Evolutionary conservation across 2,888 invertebrate species (phyloP).

Genomic region (Cinara cedri): DNA sequence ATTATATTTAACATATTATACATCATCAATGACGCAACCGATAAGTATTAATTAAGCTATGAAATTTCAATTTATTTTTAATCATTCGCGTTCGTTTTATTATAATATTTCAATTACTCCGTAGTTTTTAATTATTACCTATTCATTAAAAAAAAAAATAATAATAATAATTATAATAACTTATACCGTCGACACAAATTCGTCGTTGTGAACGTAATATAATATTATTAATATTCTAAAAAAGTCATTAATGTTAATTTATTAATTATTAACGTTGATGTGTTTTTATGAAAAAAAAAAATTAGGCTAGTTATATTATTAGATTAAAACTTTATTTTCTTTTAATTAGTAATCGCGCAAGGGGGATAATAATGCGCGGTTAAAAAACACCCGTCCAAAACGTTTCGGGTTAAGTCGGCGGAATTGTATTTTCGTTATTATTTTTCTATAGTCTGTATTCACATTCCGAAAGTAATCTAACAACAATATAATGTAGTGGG

Average conservation of each 20-base stretch:
- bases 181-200: conserved; percentile 15
- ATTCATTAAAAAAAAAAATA: conserved; percentile 30
- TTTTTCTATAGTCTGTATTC: background rate
- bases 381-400: background rate
- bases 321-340: conserved; percentile 31
- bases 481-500: background rate
- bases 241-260: conserved; percentile 35
- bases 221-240: background rate
- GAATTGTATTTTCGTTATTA: background rate
- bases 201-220: background rate
- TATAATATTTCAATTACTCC: conserved; percentile 11
- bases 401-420: background rate
- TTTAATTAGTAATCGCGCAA: conserved; percentile 19
- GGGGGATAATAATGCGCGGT: background rate
- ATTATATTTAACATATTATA: too few species aligned
- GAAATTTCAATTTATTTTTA: conserved; percentile 27
- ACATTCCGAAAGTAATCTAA: background rate
- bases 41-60: background rate
- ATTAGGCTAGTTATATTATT: conserved; percentile 2
- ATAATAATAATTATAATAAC: conserved; percentile 23
- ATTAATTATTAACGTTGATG: conserved; percentile 31
- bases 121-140: conserved; percentile 36
- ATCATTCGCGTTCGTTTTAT: background rate
- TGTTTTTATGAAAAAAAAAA: background rate
- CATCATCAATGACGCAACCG: too few species aligned